Percentiles rank a stretch among this genome's conserved stretches.
Evolutionary conservation across 2,888 invertebrate species (phyloP).

Genomic region (Hybos culiciformis): DNA sequence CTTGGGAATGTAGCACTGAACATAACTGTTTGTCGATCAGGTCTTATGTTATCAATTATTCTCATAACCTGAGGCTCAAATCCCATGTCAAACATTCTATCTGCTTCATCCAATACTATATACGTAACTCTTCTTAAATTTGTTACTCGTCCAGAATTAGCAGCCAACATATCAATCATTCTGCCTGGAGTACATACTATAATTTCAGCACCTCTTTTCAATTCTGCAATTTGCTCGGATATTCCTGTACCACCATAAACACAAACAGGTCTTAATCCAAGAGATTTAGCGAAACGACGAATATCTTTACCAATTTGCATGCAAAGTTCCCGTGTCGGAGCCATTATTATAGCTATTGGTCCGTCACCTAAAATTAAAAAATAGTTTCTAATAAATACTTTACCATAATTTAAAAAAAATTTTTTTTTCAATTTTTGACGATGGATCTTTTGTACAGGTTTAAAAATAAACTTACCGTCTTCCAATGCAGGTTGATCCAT

Average conservation of each 20-base stretch:
- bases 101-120: slow-evolving; percentile 96
- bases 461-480: too few relatives aligned
- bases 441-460: too few relatives aligned
- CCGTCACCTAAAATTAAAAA: too few relatives aligned
- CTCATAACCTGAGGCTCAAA: slow-evolving; percentile 77
- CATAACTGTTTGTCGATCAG: slow-evolving; percentile 95
- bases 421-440: too few relatives aligned
- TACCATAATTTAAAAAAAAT: too few relatives aligned
- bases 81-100: slow-evolving; percentile 99
- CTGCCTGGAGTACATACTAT: slow-evolving; percentile 98
- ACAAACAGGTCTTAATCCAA: slow-evolving; percentile 79
- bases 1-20: slow-evolving; percentile 98
- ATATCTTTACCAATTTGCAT: slow-evolving; percentile 99
- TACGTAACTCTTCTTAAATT: slow-evolving; percentile 95
- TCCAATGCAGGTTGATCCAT: slow-evolving; percentile 87
- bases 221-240: slow-evolving; percentile 80
- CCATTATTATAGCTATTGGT: slow-evolving; percentile 93
- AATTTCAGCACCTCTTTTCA: slow-evolving; percentile 93
- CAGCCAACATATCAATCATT: slow-evolving; percentile 99
- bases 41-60: slow-evolving; percentile 92
- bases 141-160: slow-evolving; percentile 94
- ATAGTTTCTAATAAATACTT: too few relatives aligned
- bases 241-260: slow-evolving; percentile 98
- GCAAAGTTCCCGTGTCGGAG: slow-evolving; percentile 93
- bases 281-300: slow-evolving; percentile 80